Evolutionary conservation across 2,113 vertebrate genomes (phyloP).

Genomic region (Planiliza haematocheilus): DNA sequence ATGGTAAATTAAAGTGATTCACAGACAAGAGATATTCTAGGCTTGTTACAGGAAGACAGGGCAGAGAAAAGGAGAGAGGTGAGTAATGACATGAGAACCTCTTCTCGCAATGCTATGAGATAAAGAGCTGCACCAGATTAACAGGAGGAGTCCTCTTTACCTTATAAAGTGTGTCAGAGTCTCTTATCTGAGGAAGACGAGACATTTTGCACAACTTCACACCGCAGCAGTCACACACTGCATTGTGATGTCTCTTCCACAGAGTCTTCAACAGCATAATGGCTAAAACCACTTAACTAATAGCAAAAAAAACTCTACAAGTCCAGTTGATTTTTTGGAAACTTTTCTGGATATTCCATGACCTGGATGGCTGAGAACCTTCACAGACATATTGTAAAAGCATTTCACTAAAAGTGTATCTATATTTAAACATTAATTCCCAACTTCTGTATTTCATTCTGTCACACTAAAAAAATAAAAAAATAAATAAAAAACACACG

Average conservation of each 20-base stretch:
- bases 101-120: constrained; percentile 9
- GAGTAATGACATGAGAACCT: not conserved
- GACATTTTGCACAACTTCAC: not conserved
- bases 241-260: not conserved
- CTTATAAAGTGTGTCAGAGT: constrained; percentile 27
- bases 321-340: too few relatives aligned
- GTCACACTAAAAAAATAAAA: too few relatives aligned
- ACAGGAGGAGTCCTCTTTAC: constrained; percentile 10
- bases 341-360: too few relatives aligned
- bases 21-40: not conserved
- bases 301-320: too few relatives aligned
- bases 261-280: not conserved
- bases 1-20: not conserved
- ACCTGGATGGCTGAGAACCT: too few relatives aligned
- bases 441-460: too few relatives aligned
- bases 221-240: not conserved
- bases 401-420: too few relatives aligned
- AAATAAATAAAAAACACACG: too few relatives aligned
- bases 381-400: too few relatives aligned
- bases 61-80: not conserved
- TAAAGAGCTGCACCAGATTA: constrained; percentile 32
- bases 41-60: not conserved
- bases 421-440: too few relatives aligned
- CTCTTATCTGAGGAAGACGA: constrained; percentile 27
- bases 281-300: not conserved